Evolutionary conservation across 2,888 invertebrate genomes (phyloP).

Genomic region (Drosophila histrio): DNA sequence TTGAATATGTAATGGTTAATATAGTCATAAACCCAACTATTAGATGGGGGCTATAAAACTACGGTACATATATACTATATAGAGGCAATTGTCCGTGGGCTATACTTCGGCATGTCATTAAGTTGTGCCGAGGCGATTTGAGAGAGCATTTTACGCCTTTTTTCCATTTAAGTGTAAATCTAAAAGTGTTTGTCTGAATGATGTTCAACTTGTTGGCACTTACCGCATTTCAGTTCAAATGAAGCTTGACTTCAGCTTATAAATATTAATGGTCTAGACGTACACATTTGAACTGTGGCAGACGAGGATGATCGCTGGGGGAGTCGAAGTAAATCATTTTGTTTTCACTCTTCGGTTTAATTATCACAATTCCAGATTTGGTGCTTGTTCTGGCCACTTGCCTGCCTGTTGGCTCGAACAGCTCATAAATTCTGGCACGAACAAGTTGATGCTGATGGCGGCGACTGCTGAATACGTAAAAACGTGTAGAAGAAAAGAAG

Average conservation of each 20-base stretch:
- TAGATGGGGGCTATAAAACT: not conserved
- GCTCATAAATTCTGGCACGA: slow-evolving; percentile 67
- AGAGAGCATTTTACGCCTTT: slow-evolving; percentile 9
- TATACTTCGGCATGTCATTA: not conserved
- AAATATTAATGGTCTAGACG: slow-evolving; percentile 16
- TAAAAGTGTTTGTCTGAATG: not conserved
- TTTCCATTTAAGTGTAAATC: slow-evolving; percentile 2
- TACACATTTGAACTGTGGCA: not conserved
- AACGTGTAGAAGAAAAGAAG: not conserved
- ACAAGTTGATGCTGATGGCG: slow-evolving; percentile 62
- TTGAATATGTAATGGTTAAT: not conserved
- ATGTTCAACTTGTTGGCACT: slow-evolving; percentile 1
- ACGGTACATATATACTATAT: not conserved
- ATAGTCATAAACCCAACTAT: not conserved
- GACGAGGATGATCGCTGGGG: too few relatives aligned
- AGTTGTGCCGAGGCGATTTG: not conserved
- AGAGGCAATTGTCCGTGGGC: not conserved
- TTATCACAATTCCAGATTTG: slow-evolving; percentile 68
- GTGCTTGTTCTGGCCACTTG: slow-evolving; percentile 34
- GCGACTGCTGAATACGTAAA: slow-evolving; percentile 29
- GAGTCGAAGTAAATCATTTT: slow-evolving; percentile 68
- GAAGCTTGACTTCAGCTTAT: too few relatives aligned
- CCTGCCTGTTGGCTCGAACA: slow-evolving; percentile 26
- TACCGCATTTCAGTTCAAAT: slow-evolving; percentile 1
- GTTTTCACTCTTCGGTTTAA: slow-evolving; percentile 71